phyloP scores from a whole-genome alignment of 2,113 vertebrate species.

The Azemiops feae region DNA sequence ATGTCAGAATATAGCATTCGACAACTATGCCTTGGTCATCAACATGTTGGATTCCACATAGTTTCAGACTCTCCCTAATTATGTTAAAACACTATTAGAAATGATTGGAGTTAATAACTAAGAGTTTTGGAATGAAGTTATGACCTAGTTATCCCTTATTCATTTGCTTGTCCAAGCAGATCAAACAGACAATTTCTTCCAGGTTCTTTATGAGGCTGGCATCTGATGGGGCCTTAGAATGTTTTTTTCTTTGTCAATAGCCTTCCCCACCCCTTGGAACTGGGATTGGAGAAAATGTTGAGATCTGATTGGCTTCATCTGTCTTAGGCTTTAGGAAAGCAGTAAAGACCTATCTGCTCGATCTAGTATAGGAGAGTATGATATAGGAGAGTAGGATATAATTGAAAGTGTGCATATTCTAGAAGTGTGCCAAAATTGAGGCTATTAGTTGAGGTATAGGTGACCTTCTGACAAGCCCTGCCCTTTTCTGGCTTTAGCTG shows the following conservation, averaged over 20 bases:
- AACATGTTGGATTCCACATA: neutral
- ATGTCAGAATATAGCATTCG: neutral
- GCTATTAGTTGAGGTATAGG: neutral
- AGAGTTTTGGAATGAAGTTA: neutral
- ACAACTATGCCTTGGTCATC: neutral
- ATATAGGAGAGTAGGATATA: neutral
- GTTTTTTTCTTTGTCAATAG: neutral
- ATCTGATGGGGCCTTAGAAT: neutral
- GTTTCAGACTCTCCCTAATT: neutral
- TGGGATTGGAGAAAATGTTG: neutral
- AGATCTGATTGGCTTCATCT: neutral
- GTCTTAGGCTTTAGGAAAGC: neutral
- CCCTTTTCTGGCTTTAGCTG: neutral
- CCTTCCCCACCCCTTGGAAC: neutral
- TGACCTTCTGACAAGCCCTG: neutral
- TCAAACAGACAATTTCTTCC: neutral
- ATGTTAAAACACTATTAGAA: neutral
- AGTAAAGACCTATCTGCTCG: neutral
- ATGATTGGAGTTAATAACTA: neutral
- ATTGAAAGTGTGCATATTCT: neutral
- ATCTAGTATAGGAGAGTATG: too few relatives aligned
- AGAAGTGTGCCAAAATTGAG: neutral
- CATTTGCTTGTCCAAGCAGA: neutral
- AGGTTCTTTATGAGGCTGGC: neutral
- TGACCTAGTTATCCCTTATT: neutral